These are phyloP conservation scores for Lacerta agilis DNA, from an alignment of 2,797 vertebrate species.

Conservation along the genomic window DNA sequence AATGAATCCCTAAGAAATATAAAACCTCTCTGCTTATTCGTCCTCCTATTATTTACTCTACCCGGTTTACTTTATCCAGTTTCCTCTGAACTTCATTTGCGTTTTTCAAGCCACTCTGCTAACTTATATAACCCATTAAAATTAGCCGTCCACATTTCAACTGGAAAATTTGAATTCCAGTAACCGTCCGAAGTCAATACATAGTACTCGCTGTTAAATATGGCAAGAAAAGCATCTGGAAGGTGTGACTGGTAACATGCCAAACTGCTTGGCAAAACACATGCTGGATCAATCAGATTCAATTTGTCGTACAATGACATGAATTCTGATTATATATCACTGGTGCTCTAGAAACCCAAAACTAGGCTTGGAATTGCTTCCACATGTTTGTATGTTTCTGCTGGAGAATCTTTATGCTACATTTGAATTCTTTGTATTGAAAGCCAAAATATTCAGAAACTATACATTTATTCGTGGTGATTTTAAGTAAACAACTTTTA, in stretches of 20 bases:
- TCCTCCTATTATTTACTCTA: too few species aligned
- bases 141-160: background rate
- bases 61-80: too few species aligned
- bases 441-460: background rate
- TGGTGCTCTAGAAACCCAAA: background rate
- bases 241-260: constrained; percentile 15
- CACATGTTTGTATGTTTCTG: background rate
- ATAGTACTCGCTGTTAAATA: background rate
- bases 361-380: constrained; percentile 20
- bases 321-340: constrained; percentile 20
- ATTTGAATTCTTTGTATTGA: constrained; percentile 24
- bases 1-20: too few species aligned
- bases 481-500: background rate
- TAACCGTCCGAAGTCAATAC: rapidly evolving
- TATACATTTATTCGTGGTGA: background rate
- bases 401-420: background rate
- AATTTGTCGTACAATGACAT: background rate
- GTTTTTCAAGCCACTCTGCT: too few species aligned
- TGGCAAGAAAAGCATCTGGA: constrained; percentile 21
- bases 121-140: background rate
- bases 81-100: too few species aligned
- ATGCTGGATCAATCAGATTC: constrained; percentile 9
- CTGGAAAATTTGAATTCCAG: constrained; percentile 34
- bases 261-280: background rate
- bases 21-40: too few species aligned